These are phyloP conservation scores for Craseonycteris thonglongyai DNA, from an alignment of 2,113 vertebrate species.

Conservation along the genomic window DNA sequence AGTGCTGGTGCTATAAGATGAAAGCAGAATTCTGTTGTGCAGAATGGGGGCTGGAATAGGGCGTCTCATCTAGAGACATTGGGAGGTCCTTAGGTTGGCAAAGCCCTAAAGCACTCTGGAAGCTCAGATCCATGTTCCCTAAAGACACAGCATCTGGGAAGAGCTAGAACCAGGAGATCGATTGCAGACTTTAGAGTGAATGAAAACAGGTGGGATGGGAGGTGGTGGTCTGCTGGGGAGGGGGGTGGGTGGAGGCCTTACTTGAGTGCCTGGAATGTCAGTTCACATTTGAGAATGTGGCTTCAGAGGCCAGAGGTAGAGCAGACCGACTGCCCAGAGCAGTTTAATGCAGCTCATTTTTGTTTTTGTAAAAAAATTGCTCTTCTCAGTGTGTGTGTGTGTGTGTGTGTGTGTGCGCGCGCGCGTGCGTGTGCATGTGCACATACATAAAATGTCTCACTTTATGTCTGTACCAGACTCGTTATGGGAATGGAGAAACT, in stretches of 20 bases:
- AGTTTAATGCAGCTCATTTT: not conserved
- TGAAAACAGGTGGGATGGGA: not conserved
- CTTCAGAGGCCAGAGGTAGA: not conserved
- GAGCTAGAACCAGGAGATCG: not conserved
- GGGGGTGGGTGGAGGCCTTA: not conserved
- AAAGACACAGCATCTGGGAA: not conserved
- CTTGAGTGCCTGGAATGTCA: not conserved
- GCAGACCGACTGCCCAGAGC: not conserved
- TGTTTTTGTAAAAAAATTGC: not conserved
- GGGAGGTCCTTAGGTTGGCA: not conserved
- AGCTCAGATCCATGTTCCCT: not conserved
- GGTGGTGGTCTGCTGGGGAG: not conserved
- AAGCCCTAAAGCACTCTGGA: not conserved
- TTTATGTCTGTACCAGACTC: not conserved
- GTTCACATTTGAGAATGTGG: not conserved
- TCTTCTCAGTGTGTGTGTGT: not conserved
- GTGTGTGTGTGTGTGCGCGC: no score
- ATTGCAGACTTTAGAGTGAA: not conserved
- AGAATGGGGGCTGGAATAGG: not conserved
- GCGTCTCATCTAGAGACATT: accelerated
- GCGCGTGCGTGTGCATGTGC: not conserved
- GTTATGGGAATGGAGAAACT: not conserved
- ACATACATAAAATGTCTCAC: not conserved
- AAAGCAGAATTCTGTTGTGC: not conserved
- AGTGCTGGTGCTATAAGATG: not conserved